These are phyloP conservation scores for Polypterus senegalus DNA, from an alignment of 2,113 vertebrate genomes.

Conservation along the genomic window DNA sequence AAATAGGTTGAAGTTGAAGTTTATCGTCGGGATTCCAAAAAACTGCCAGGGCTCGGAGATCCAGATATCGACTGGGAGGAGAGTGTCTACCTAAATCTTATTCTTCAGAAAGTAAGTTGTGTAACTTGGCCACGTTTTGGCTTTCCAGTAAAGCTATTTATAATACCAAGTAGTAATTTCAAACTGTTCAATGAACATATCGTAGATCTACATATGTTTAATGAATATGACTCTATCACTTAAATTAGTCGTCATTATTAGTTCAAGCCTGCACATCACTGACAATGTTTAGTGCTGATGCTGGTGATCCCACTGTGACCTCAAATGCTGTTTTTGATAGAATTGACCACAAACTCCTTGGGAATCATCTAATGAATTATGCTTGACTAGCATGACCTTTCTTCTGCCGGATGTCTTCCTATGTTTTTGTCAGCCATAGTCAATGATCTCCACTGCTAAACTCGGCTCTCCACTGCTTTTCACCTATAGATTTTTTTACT, in stretches of 20 bases:
- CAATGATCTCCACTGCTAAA: no score
- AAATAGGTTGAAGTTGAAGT: slow-evolving; percentile 89
- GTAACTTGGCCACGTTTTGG: not conserved
- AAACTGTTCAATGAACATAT: not conserved
- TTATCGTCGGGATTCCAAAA: slow-evolving; percentile 91
- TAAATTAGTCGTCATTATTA: no score
- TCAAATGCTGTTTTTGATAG: not conserved
- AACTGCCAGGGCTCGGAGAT: slow-evolving; percentile 89
- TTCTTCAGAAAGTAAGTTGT: slow-evolving; percentile 77
- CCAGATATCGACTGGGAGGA: slow-evolving; percentile 98
- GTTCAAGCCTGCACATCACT: no score
- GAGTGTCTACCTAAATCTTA: slow-evolving; percentile 92
- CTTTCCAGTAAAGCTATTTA: not conserved
- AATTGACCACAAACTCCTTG: no score
- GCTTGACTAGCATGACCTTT: no score
- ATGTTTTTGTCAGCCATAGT: no score
- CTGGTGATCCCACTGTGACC: not conserved
- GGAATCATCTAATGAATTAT: no score
- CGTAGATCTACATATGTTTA: not conserved
- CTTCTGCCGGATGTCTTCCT: no score
- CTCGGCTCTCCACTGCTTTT: no score
- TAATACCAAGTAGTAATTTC: not conserved
- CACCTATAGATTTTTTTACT: no score
- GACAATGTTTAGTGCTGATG: no score
- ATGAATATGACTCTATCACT: not conserved